phyloP scores from a whole-genome alignment of 2,113 vertebrate species.

The Empidonax alnorum region DNA sequence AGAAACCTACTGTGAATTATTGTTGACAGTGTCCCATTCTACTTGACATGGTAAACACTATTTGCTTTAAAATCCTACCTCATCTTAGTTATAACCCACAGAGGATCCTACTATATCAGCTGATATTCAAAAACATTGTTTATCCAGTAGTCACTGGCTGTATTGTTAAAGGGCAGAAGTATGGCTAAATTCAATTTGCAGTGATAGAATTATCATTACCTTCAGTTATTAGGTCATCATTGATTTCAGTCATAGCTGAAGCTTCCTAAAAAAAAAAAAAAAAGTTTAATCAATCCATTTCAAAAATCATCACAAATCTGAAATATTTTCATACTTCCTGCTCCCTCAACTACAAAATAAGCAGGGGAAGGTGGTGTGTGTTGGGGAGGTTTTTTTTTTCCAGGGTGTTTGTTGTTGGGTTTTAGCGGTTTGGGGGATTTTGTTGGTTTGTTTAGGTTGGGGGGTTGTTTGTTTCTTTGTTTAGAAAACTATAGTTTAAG shows the following conservation, averaged over 20 bases:
- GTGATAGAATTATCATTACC: conserved; percentile 30
- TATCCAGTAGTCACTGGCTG: not conserved
- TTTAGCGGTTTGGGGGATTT: not conserved
- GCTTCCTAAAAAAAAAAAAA: conserved; percentile 11
- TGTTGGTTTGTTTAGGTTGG: not conserved
- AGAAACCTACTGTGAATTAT: not conserved
- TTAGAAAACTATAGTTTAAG: not conserved
- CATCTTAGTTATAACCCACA: not conserved
- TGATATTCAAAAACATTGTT: not conserved
- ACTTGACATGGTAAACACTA: not conserved
- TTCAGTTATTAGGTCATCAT: conserved; percentile 71
- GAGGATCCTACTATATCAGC: not conserved
- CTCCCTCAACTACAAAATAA: not conserved
- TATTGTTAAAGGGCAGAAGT: not conserved
- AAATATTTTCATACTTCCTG: not conserved
- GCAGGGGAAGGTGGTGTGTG: not conserved
- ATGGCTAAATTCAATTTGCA: not conserved
- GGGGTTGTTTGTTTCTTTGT: not conserved
- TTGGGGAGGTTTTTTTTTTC: not conserved
- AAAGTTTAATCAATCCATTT: not conserved
- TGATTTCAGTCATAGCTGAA: conserved; percentile 59
- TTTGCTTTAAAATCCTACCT: not conserved
- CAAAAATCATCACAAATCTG: not conserved
- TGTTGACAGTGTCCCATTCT: not conserved
- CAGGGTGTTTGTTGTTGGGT: not conserved